Evolutionary conservation across 1,140 invertebrate species (phyloP), one percentile per base, ranked within the genome.

Genomic region (Onthophagus taurus): DNA sequence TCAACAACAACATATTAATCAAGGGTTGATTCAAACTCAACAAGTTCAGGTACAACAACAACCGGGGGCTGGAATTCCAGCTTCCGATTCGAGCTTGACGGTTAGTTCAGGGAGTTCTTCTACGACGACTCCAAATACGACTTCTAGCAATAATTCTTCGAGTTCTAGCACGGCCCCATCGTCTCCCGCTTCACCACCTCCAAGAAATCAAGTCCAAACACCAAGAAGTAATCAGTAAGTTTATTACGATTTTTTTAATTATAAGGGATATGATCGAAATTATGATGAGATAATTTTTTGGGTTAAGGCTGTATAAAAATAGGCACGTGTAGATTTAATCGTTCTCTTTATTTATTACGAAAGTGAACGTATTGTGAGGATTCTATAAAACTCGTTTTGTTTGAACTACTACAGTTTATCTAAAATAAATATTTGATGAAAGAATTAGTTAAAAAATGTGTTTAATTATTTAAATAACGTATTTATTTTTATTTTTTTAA

Each of bases 121-220:
- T 19, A 67, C 73, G 67, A 69, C 75, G 2, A 75, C 77, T 44
- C 76, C 78, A 9, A 78, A 76, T 43, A 75, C 74, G 1, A 70
- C 72, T 7, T 74, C 71, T 21, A 77, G 75, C 18, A 78, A 72
- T 36, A 78, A 70, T 17, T 76, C 74, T 3, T 73, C 72, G 9
- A 78, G 68, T 49, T 77, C 77, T 0, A 78, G 76, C 51, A 79
- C 72, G 24, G 70, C 74, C 12, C 76, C 75, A 2, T 65, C 65
- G 9, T 69, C 67, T 13, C 67, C 68, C 4, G 60, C 65, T 12
- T 68, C 66, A 9, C 64, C 68, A 4, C 65, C 68, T 9, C 55
- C 60, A 17, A 54, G 58, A 17, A 65, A 65, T 21, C 70, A 67
- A 47, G 64, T 66, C 11, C 31, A 52, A 18, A 61, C 70, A 6